A percentile compares a stretch with the other conserved stretches of the same genome.
phyloP scores from a whole-genome alignment of 2,113 vertebrate genomes.

The Procavia capensis region DNA sequence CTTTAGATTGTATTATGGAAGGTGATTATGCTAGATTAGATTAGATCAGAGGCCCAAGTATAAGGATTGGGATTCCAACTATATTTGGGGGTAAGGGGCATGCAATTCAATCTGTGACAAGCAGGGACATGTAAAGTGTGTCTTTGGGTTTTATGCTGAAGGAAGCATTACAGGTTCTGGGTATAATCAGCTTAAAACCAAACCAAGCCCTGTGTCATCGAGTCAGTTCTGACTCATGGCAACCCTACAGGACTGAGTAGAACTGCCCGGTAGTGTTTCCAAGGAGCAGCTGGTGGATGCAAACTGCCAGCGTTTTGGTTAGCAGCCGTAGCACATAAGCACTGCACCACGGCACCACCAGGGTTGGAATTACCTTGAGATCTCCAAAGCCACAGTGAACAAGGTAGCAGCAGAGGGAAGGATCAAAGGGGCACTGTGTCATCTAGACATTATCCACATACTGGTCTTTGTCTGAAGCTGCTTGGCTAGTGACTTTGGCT shows the following conservation, averaged over 20 bases:
- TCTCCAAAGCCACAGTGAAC: not conserved
- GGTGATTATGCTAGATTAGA: not conserved
- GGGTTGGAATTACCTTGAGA: too few species aligned
- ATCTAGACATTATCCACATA: not conserved
- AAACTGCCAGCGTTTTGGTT: too few species aligned
- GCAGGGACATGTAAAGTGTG: not conserved
- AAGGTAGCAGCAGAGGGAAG: not conserved
- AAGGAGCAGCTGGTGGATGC: too few species aligned
- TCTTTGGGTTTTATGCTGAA: not conserved
- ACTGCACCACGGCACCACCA: too few species aligned
- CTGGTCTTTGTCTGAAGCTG: not conserved
- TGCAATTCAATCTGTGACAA: not conserved
- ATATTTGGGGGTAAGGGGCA: not conserved
- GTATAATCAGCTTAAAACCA: not conserved
- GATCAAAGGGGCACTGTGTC: not conserved
- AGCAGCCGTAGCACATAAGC: too few species aligned
- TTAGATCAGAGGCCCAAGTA: not conserved
- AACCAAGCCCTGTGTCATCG: too few species aligned
- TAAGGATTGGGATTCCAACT: not conserved
- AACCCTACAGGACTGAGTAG: too few species aligned
- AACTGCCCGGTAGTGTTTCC: too few species aligned
- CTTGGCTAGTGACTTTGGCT: not conserved
- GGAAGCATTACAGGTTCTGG: not conserved
- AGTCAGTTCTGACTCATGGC: too few species aligned
- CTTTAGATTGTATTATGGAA: not conserved